Base-by-base conservation (phyloP, 2,888 invertebrate species). In the Flabesymbios commensalis region DNA sequence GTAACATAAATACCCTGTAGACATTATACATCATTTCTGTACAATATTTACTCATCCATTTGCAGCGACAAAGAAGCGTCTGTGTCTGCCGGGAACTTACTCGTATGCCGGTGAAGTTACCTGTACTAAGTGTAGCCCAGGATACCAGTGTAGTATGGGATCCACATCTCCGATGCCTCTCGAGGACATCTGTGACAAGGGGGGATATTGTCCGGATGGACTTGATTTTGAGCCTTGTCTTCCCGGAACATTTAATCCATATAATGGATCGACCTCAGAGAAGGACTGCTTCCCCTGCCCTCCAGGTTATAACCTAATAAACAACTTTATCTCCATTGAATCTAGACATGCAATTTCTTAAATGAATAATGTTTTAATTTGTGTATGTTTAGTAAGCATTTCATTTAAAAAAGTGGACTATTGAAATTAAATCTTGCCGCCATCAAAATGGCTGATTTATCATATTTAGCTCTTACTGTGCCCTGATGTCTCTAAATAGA, bases 131-230 rank as follows among this genome's bases (percentile, higher is more conserved):
- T 80, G 80, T 70, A 59, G 72, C 56, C 56, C 65, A n/a, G 80
- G 80, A 1, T 80, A 73, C 49, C 19, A 19, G 36, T 80, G 80
- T 64, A 61, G 67, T 32, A 72, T 73, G 58, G 71, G 71, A 2
- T 78, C 78, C 0, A 74, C 73, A n/a, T 72, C 65, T 14, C 71
- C 75, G 7, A 57, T 68, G 3, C 80, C 80, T 1, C 48, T 69
- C 19, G 67, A 57, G 29, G 73, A 70, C 24, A 60, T 69, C 4
- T 80, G 80, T 65, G 65, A 70, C 22, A 56, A 69, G 28, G 80
- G 80, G 4, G 75, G 76, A 2, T 78, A 71, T 69, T 80, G 80
- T 67, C n/a, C n/a, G n/a, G 79, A 80, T 61, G 80, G 79, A 2
- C 72, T 74, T 54, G 49, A 57, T 14, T 75, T 72, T 61, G 54